phyloP scores from a whole-genome alignment of 2,888 invertebrate species.

The Brachyopa scutellaris region DNA sequence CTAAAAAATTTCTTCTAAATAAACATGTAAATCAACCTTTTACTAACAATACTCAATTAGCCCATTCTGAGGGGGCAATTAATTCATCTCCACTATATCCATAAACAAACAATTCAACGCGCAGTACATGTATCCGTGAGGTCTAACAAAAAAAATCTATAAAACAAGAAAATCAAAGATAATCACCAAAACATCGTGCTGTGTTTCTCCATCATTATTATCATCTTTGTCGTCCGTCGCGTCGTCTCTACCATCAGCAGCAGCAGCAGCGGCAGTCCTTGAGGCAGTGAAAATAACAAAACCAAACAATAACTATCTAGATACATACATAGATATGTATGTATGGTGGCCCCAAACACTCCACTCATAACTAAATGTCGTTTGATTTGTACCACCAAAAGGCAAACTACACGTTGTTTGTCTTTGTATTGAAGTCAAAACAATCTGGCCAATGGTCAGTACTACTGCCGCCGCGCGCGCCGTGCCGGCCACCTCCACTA shows the following conservation, averaged over 20 bases:
- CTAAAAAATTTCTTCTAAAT: constrained; percentile 15
- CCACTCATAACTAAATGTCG: constrained; percentile 38
- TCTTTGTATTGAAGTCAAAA: too few relatives aligned
- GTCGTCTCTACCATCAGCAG: constrained; percentile 9
- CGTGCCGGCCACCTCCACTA: too few relatives aligned
- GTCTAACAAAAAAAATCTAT: not conserved
- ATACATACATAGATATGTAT: constrained; percentile 42
- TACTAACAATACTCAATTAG: constrained; percentile 60
- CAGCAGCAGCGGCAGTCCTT: constrained; percentile 3
- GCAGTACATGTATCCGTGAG: not conserved
- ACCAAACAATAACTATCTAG: constrained; percentile 42
- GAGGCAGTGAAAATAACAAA: constrained; percentile 34
- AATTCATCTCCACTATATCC: constrained; percentile 52
- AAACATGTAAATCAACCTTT: constrained; percentile 42
- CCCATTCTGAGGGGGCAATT: constrained; percentile 48
- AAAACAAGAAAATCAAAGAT: constrained; percentile 33
- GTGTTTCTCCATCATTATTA: constrained; percentile 13
- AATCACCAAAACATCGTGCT: constrained; percentile 46
- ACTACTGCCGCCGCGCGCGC: too few relatives aligned
- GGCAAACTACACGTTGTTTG: not conserved
- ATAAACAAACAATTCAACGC: constrained; percentile 57
- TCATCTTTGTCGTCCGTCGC: constrained; percentile 19
- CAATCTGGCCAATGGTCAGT: constrained; percentile 12
- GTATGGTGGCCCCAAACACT: too few relatives aligned
- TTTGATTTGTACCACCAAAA: constrained; percentile 42